Conservation (phyloP, 2,888 invertebrate genomes). For the Galeopsomyia nigrocyanea region DNA sequence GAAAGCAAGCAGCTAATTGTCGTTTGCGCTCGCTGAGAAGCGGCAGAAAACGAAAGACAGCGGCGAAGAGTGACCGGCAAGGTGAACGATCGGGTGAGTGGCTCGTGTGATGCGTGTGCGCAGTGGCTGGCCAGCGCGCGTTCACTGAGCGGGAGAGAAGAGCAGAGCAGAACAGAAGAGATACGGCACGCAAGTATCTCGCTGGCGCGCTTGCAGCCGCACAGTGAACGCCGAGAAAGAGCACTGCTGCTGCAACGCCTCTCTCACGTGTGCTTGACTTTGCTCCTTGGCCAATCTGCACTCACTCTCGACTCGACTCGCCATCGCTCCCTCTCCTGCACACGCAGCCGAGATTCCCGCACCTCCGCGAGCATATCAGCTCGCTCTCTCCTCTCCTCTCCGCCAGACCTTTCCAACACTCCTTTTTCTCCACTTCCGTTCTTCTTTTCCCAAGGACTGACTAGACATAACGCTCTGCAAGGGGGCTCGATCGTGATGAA, state of each 20-base stretch:
- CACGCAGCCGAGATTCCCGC: conserved; percentile 9
- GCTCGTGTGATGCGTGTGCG: conserved; percentile 14
- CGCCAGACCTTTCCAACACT: neutral
- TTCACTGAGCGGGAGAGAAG: conserved; percentile 25
- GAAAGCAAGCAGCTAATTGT: no score
- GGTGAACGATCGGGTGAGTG: neutral
- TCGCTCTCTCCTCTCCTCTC: neutral
- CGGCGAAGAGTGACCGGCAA: neutral
- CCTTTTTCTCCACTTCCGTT: neutral
- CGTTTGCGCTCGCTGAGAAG: no score
- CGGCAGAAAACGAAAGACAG: no score
- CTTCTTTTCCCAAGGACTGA: conserved; percentile 35
- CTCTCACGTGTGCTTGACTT: neutral
- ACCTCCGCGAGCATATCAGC: neutral
- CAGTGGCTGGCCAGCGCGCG: conserved; percentile 32
- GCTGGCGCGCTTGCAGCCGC: conserved; percentile 36
- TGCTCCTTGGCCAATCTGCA: conserved; percentile 12
- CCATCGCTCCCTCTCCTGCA: neutral
- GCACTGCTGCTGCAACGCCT: no score
- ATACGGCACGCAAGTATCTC: conserved; percentile 63
- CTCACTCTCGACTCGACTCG: conserved; percentile 8
- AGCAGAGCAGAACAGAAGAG: conserved; percentile 46
- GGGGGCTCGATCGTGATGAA: conserved; percentile 23
- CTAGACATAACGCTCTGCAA: conserved; percentile 38
- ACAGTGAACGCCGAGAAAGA: neutral